A percentile compares a stretch with the other conserved stretches of the same genome.
These are phyloP conservation scores for Leuciscus waleckii DNA, from an alignment of 2,797 vertebrate genomes.

Conservation along the genomic window DNA sequence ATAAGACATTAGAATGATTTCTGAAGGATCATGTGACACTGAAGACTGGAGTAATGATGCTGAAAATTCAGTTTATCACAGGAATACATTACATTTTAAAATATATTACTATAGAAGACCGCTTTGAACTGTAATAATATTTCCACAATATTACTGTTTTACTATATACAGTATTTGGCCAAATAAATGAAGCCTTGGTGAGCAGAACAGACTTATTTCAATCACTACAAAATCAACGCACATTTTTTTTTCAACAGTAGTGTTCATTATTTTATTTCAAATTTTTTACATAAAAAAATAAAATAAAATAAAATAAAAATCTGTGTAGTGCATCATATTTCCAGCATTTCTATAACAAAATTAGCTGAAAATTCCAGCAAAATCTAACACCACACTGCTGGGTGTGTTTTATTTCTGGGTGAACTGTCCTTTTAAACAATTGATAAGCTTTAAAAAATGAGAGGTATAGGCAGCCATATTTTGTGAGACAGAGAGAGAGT, in stretches of 20 bases:
- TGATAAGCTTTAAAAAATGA: neutral
- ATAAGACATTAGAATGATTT: neutral
- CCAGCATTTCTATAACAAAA: neutral
- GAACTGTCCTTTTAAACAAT: slow-evolving; percentile 5
- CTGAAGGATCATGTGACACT: neutral
- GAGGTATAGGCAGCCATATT: neutral
- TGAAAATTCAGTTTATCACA: neutral
- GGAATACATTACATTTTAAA: neutral
- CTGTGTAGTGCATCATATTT: neutral
- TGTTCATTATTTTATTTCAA: too few relatives aligned
- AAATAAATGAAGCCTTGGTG: too few relatives aligned
- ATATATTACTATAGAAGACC: neutral
- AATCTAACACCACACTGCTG: neutral
- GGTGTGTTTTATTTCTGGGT: neutral
- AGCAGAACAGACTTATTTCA: neutral
- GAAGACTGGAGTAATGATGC: neutral
- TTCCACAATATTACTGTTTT: neutral
- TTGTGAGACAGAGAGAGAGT: slow-evolving; percentile 44
- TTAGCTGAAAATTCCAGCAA: neutral
- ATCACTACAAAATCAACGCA: neutral
- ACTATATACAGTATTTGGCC: too few relatives aligned
- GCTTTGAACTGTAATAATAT: neutral
- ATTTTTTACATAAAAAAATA: too few relatives aligned
- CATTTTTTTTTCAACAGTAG: too few relatives aligned
- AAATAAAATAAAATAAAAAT: too few relatives aligned